phyloP scores from a whole-genome alignment of 37 sponge, comb jelly and placozoan species.

The Hormiphora californensis region DNA sequence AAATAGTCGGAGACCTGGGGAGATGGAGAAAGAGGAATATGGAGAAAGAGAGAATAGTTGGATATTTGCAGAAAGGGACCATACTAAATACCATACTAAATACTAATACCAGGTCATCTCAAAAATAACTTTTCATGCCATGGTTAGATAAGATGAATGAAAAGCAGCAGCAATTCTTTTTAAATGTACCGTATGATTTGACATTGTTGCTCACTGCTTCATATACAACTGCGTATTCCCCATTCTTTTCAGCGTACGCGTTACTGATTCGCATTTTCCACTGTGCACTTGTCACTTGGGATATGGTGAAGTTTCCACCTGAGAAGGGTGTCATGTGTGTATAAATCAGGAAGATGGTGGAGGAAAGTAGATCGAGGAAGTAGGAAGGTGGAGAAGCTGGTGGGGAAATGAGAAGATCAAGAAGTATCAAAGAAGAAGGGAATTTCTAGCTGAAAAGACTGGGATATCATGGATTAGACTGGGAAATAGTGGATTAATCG shows the following conservation, averaged over 20 bases:
- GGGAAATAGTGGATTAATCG: neutral
- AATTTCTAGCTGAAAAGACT: neutral
- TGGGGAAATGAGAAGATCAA: neutral
- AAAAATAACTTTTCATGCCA: too few species aligned
- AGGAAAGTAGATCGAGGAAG: neutral
- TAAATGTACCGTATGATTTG: neutral
- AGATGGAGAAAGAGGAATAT: too few species aligned
- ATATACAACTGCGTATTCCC: conserved; percentile 27
- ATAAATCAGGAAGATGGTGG: too few species aligned
- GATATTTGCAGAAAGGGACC: too few species aligned
- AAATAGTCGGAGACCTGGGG: too few species aligned
- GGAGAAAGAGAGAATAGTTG: too few species aligned
- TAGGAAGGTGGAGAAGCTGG: neutral
- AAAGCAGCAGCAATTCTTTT: too few species aligned
- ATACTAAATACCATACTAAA: too few species aligned
- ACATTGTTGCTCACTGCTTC: neutral
- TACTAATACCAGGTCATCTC: too few species aligned
- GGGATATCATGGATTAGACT: neutral
- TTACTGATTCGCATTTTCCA: neutral
- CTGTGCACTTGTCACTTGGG: neutral
- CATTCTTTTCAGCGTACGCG: neutral
- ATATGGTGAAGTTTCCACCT: conserved; percentile 21
- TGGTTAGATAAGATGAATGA: too few species aligned
- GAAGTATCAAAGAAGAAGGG: neutral
- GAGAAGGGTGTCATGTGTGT: too few species aligned